Percentiles rank a stretch among this genome's conserved stretches.
Conservation (phyloP, 2,888 invertebrate genomes). For the Hydropsyche betteni region DNA sequence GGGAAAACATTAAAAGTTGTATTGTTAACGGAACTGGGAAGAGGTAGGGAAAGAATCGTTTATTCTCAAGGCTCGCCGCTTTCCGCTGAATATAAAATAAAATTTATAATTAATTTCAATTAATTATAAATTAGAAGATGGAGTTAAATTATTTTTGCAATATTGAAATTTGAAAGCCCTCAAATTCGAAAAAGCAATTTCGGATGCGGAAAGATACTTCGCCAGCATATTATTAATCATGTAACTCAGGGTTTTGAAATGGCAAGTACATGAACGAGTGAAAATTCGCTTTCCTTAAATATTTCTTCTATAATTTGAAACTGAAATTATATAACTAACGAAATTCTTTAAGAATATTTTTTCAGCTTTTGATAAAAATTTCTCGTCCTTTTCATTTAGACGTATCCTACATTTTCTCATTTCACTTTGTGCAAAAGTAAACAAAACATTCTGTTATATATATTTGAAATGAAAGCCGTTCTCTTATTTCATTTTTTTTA, state of each 20-base stretch:
- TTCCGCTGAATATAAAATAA: background rate
- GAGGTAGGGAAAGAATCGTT: constrained; percentile 7
- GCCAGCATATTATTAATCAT: too few species aligned
- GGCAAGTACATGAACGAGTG: too few species aligned
- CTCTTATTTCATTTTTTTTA: background rate
- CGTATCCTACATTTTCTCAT: too few species aligned
- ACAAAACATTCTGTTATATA: constrained; percentile 1
- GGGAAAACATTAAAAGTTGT: constrained; percentile 40
- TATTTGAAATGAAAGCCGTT: background rate
- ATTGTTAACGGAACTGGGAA: constrained; percentile 21
- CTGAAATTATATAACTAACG: too few species aligned
- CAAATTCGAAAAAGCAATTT: background rate
- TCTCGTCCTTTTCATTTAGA: too few species aligned
- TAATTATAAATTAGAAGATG: background rate
- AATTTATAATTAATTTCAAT: constrained; percentile 21
- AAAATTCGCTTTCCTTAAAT: too few species aligned
- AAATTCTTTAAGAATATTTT: too few species aligned
- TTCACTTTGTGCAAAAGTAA: too few species aligned
- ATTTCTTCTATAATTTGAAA: too few species aligned
- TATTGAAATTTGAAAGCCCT: background rate
- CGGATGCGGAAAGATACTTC: too few species aligned
- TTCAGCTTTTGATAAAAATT: too few species aligned
- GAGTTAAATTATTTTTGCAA: background rate
- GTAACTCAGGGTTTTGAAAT: too few species aligned
- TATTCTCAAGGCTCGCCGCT: constrained; percentile 1